These are phyloP conservation scores for Scaptomyza reducta DNA, from an alignment of 2,888 invertebrate species.

Conservation along the genomic window DNA sequence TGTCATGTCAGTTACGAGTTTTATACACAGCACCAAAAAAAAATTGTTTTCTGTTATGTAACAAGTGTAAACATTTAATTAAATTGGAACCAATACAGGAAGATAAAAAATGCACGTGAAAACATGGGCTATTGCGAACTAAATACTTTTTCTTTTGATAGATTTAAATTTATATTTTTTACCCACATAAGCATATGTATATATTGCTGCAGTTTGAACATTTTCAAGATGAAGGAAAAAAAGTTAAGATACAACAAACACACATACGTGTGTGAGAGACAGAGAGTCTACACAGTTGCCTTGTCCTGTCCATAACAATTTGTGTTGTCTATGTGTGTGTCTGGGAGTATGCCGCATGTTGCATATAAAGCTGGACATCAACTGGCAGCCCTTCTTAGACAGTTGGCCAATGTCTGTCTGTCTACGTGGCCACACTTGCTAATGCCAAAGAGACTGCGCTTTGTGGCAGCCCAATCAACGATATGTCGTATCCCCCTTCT, in stretches of 20 bases:
- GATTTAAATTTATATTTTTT: too few relatives aligned
- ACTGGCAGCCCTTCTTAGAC: slow-evolving; percentile 7
- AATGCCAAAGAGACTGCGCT: slow-evolving; percentile 51
- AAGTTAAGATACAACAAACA: slow-evolving; percentile 13
- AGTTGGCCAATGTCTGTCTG: slow-evolving; percentile 6
- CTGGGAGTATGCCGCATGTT: slow-evolving; percentile 19
- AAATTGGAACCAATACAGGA: not conserved
- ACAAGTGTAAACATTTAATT: not conserved
- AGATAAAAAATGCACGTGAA: not conserved
- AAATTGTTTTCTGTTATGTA: not conserved
- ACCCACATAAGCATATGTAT: not conserved
- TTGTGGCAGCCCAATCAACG: slow-evolving; percentile 67
- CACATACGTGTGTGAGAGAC: too few relatives aligned
- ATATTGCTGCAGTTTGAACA: not conserved
- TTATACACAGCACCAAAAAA: not conserved
- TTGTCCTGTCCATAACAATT: slow-evolving; percentile 47
- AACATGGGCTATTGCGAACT: not conserved
- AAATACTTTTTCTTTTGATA: not conserved
- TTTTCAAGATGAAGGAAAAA: slow-evolving; percentile 2
- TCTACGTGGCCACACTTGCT: slow-evolving; percentile 59
- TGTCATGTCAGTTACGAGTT: slow-evolving; percentile 37
- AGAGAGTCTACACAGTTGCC: slow-evolving; percentile 19
- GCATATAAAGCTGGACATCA: slow-evolving; percentile 42
- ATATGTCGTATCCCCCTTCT: slow-evolving; percentile 13
- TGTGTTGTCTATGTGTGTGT: slow-evolving; percentile 12